Conservation (phyloP, 1,140 invertebrate genomes). For the Cotesia typhae region DNA sequence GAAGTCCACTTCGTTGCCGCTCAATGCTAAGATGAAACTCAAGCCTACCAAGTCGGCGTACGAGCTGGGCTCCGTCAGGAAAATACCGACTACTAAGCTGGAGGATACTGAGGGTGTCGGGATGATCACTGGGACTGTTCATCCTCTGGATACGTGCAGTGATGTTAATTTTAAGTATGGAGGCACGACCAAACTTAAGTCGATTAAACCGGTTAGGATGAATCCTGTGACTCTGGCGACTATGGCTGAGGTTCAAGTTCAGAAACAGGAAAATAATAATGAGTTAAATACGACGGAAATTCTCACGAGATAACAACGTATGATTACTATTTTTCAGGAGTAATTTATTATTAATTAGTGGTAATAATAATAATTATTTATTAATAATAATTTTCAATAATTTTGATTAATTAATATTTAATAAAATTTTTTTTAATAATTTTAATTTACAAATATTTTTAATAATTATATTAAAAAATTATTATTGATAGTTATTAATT, state of each 20-base stretch:
- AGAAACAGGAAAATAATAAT: conserved; percentile 50
- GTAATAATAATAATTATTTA: not conserved
- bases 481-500: no score
- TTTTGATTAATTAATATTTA: not conserved
- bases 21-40: conserved; percentile 59
- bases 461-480: no score
- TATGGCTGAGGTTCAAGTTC: conserved; percentile 32
- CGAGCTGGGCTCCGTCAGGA: conserved; percentile 66
- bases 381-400: not conserved
- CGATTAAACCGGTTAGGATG: conserved; percentile 60
- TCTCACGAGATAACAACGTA: conserved; percentile 60
- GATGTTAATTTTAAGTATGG: conserved; percentile 74
- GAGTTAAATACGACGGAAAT: conserved; percentile 51
- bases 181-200: conserved; percentile 74
- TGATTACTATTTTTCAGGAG: conserved; percentile 49
- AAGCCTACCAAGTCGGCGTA: conserved; percentile 66
- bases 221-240: conserved; percentile 12
- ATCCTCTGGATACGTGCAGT: conserved; percentile 69
- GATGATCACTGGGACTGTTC: conserved; percentile 58
- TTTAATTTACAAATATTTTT: no score
- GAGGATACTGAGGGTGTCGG: conserved; percentile 57
- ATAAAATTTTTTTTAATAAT: no score
- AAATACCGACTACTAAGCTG: conserved; percentile 63
- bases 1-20: conserved; percentile 58
- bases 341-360: conserved; percentile 8